Percentiles rank a stretch among this genome's conserved stretches.
phyloP scores from a whole-genome alignment of 2,113 vertebrate genomes.

The Psittacula cyanocephala region DNA sequence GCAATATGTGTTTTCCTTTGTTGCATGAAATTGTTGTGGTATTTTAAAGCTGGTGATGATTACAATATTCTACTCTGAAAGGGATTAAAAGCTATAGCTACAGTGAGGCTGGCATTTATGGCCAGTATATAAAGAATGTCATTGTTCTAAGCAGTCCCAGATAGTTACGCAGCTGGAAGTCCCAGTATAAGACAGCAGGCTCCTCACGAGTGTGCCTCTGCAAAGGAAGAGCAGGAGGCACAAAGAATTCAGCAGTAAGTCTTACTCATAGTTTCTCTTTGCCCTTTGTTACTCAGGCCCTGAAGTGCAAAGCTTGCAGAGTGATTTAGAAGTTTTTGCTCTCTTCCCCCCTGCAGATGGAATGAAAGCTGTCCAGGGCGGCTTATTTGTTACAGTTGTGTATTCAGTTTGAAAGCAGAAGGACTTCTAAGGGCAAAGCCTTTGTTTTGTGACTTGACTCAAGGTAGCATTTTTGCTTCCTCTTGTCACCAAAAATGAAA shows the following conservation, averaged over 20 bases:
- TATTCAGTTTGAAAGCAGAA: neutral
- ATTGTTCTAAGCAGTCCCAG: neutral
- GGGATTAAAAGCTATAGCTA: neutral
- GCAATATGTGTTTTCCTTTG: neutral
- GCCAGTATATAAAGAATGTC: neutral
- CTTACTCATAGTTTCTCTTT: neutral
- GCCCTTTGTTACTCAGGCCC: neutral
- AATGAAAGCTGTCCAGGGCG: neutral
- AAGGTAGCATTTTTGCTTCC: neutral
- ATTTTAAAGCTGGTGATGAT: neutral
- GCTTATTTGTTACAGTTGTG: neutral
- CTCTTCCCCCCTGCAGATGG: too few relatives aligned
- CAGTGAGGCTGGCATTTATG: neutral
- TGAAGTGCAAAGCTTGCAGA: neutral
- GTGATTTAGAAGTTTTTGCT: neutral
- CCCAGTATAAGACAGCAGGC: neutral
- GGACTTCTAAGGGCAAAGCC: neutral
- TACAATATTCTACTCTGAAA: neutral
- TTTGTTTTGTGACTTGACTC: neutral
- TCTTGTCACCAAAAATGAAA: neutral
- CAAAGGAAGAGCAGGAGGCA: neutral
- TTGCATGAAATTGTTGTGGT: neutral
- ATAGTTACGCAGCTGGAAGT: neutral
- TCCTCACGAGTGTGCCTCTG: neutral
- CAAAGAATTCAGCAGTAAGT: neutral